These are phyloP conservation scores for Alcedo atthis DNA, from an alignment of 2,797 vertebrate species.

Conservation along the genomic window DNA sequence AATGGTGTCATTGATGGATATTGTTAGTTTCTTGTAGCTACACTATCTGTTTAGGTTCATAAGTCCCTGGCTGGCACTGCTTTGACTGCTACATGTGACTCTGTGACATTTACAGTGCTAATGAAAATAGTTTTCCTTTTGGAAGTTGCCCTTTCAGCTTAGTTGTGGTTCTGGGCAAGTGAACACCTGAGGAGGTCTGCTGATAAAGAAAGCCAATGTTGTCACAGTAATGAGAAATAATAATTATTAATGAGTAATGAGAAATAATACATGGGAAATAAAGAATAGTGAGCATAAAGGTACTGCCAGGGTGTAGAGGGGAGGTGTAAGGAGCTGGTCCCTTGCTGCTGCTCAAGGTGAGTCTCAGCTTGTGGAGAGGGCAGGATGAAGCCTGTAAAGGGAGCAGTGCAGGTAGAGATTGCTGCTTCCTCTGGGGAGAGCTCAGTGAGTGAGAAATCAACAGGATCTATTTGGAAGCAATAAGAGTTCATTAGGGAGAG, in stretches of 20 bases:
- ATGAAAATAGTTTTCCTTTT: not conserved
- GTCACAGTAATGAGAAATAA: not conserved
- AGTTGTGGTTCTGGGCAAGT: not conserved
- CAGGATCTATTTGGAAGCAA: not conserved
- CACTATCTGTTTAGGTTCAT: fast-evolving
- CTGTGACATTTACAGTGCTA: not conserved
- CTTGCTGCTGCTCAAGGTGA: not conserved
- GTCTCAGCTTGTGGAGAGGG: not conserved
- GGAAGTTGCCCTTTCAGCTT: not conserved
- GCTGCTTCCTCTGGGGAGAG: not conserved
- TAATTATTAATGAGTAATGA: no score
- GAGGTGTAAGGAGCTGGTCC: not conserved
- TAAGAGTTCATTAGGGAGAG: not conserved
- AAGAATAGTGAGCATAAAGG: not conserved
- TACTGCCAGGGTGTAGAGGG: not conserved
- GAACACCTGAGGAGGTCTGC: not conserved
- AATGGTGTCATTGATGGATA: not conserved
- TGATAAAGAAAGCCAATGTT: not conserved
- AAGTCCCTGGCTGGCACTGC: not conserved
- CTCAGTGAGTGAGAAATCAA: not conserved
- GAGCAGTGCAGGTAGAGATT: not conserved
- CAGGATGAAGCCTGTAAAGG: not conserved
- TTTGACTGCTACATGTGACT: not conserved
- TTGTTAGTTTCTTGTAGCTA: not conserved
- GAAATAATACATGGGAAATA: no score